Conservation (phyloP, 2,888 invertebrate species). For the Chirona hameri region DNA sequence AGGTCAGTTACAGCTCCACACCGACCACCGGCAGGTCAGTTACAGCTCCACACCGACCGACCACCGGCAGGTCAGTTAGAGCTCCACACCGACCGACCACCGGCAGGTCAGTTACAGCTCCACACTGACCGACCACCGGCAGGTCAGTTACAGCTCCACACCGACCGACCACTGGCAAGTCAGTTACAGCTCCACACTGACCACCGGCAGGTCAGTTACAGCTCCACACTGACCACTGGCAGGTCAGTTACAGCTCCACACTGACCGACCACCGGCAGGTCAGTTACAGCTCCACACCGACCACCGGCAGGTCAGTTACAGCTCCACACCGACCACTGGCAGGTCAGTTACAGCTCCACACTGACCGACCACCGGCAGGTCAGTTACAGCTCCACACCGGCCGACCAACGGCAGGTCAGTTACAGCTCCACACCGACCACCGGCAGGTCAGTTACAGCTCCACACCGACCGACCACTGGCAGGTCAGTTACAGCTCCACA, state of each 20-base stretch:
- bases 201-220: no score
- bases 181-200: neutral
- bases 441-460: constrained; percentile 24
- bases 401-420: constrained; percentile 32
- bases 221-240: constrained; percentile 14
- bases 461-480: constrained; percentile 50
- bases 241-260: constrained; percentile 30
- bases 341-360: constrained; percentile 11
- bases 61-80: constrained; percentile 32
- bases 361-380: no score
- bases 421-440: constrained; percentile 14
- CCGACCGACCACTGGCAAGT: constrained; percentile 34
- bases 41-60: neutral
- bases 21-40: no score
- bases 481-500: constrained; percentile 49
- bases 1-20: constrained; percentile 11
- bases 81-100: constrained; percentile 13
- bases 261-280: constrained; percentile 30
- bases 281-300: constrained; percentile 32
- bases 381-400: no score
- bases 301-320: constrained; percentile 58
- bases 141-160: constrained; percentile 49
- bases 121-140: constrained; percentile 50
- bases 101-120: constrained; percentile 24
- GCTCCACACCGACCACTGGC: constrained; percentile 34